Base-by-base conservation (phyloP, 2,888 invertebrate genomes). In the Agonopterix subpropinquella region DNA sequence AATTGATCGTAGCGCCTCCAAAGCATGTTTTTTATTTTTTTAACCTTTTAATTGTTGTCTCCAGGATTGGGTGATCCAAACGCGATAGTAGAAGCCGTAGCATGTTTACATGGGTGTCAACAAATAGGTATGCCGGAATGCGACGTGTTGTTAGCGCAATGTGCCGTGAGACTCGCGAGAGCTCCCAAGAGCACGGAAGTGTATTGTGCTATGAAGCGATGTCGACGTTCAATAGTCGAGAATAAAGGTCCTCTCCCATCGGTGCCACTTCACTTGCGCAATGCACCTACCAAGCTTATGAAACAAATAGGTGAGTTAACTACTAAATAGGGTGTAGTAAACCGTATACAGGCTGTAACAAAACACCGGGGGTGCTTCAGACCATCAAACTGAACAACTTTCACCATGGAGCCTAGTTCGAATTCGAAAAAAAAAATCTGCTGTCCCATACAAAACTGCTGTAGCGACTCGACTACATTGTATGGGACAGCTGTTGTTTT, bases 71-170 rank as follows among this genome's bases (percentile, higher is more conserved):
- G 90, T 1, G 92, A 93, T 71, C 91, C 91, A 0, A 86, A 77
- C 55, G 93, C 93, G 0, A 57, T 94, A 42, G 89, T 89, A 36
- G 84, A 93, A 61, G 93, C 95, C 0, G 91, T 95, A 3, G 89
- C 94, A 4, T 92, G 95, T 37, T 91, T 94, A 85, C 93, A 95
- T 60, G 95, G 93, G 1, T 95, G 95, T 65, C 94, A 95, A 70
- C 87, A 93, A 53, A 81, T 96, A 41, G 96, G 96, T 8, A 93
- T 93, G 94, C 95, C 95, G 0, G 96, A 96, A 65, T 92, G 93
- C 64, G 93, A 94, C 70, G 92, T 95, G 9, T 77, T 94, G 47
- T 75, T 96, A 28, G 94, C 93, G 10, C 95, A 96, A 67, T 94
- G 94, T 67, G 93, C 92, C 2, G 92, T 93, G 46, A 92, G 95